Evolutionary conservation across 2,888 invertebrate species (phyloP).

Genomic region (Aromia moschata): DNA sequence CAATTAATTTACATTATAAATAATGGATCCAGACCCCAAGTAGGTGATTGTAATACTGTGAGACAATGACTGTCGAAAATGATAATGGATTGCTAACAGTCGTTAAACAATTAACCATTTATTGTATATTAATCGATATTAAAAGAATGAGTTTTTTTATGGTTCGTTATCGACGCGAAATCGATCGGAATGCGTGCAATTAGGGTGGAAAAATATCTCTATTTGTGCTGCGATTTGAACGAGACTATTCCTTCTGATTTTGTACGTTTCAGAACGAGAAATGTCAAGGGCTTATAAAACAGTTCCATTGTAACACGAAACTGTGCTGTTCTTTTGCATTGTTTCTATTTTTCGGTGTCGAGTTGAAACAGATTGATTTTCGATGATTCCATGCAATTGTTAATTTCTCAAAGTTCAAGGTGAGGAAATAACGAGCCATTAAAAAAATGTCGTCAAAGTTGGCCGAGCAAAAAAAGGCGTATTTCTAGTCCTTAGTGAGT

Average conservation of each 20-base stretch:
- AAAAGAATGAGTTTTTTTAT: neutral
- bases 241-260: neutral
- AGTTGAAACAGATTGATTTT: too few species aligned
- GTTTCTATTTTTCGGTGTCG: too few species aligned
- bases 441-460: too few species aligned
- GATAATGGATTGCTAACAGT: neutral
- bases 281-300: conserved; percentile 2
- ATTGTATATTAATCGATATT: neutral
- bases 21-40: neutral
- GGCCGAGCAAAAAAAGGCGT: too few species aligned
- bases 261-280: neutral
- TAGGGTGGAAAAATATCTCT: too few species aligned
- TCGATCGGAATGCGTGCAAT: neutral
- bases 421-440: too few species aligned
- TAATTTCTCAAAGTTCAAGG: too few species aligned
- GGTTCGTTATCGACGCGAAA: neutral
- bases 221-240: too few species aligned
- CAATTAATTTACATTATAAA: neutral
- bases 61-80: neutral
- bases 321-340: too few species aligned
- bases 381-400: too few species aligned
- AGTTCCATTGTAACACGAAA: neutral
- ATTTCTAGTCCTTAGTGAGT: too few species aligned
- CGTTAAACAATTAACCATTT: neutral
- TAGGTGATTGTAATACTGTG: neutral